Evolutionary conservation across 2,888 invertebrate genomes (phyloP), one percentile per base, ranked within the genome.

Genomic region (Mesoligia furuncula): DNA sequence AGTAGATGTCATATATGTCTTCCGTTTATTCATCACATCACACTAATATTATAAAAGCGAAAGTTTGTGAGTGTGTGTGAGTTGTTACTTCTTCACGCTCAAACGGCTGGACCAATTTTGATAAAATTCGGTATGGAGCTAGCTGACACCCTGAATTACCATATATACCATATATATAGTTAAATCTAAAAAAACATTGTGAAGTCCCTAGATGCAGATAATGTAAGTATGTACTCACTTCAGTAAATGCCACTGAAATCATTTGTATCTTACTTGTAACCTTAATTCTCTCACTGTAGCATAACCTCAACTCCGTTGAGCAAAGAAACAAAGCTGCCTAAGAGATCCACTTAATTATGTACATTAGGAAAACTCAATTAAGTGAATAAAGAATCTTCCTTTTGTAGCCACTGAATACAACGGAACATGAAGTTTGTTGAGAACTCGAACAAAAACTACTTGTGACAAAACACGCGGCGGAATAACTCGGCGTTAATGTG

Each of bases 381-480:
- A 86, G 73, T 80, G 80, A 86, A 82, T 84, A 70, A 84, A 86
- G 79, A 84, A 81, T 79, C 75, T 84, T 82, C 82, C 82, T 86
- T 87, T 83, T 82, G 79, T 88, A 73, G 62, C 59, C 80, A 74
- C 64, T 66, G 75, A 81, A 81, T 77, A 88, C 74, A 79, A 75
- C 57, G 36, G 39, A 75, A 80, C 78, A 79, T 69, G 69, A 76
- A 77, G 77, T 83, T 86, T 75, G 72, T 80, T 84, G 72, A 69
- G 69, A 62, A 79, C 75, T 84, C 59, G 64, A 81, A 88, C 77
- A 77, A 77, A 84, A 79, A 68, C 79, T 79, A 80, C 68, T 74
- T 73, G 71, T 66, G 66, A 57, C 64, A 75, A 78, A 86, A 77
- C 77, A 75, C 73, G 75, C 66, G 42, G 67, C 31, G 31, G 31